Conservation (phyloP, 2,797 vertebrate genomes). For the Chelon labrosus region DNA sequence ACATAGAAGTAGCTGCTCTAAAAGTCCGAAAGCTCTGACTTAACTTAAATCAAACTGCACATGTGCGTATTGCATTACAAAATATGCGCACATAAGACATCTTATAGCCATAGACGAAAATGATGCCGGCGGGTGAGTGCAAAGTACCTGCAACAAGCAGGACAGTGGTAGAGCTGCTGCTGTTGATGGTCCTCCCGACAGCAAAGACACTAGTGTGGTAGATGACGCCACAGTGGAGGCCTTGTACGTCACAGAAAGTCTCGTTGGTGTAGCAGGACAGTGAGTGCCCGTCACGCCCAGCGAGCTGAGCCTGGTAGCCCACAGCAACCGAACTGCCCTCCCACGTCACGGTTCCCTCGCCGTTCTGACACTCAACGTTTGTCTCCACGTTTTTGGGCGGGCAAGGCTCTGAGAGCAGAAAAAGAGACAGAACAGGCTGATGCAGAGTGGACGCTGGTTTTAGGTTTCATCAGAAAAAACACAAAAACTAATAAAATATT, state of each 20-base stretch:
- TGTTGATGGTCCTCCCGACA: slow-evolving; percentile 72
- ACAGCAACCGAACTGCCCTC: slow-evolving; percentile 77
- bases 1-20: background rate
- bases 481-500: background rate
- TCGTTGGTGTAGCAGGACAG: slow-evolving; percentile 69
- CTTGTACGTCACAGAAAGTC: slow-evolving; percentile 73
- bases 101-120: background rate
- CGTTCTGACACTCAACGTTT: slow-evolving; percentile 51
- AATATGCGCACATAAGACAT: too few species aligned
- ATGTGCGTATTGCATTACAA: too few species aligned
- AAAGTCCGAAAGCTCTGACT: too few species aligned
- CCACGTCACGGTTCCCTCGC: slow-evolving; percentile 74
- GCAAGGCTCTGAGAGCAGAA: slow-evolving; percentile 81
- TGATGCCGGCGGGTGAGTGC: background rate
- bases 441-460: background rate
- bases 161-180: slow-evolving; percentile 62
- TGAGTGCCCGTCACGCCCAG: slow-evolving; percentile 71
- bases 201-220: slow-evolving; percentile 76
- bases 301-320: slow-evolving; percentile 69
- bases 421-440: background rate
- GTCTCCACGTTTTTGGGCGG: slow-evolving; percentile 76
- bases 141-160: slow-evolving; percentile 79
- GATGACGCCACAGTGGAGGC: slow-evolving; percentile 79
- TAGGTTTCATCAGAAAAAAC: background rate
- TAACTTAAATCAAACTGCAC: too few species aligned